phyloP scores from a whole-genome alignment of 1,140 invertebrate species.

The Meloidogyne chitwoodi region DNA sequence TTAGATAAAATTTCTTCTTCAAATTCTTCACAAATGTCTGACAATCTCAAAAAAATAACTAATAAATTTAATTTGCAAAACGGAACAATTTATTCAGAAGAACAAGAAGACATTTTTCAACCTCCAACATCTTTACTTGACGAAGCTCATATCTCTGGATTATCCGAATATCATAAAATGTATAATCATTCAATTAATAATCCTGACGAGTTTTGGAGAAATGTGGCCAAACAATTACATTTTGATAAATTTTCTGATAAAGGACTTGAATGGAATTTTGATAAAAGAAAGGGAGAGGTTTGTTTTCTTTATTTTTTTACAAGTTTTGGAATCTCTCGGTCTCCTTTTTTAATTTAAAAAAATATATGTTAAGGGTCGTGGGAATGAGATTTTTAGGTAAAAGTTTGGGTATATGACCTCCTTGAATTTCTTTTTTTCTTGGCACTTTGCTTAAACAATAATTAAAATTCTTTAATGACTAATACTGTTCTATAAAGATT shows the following conservation, averaged over 20 bases:
- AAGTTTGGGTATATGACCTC: too few species aligned
- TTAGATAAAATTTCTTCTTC: background rate
- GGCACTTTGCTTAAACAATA: too few species aligned
- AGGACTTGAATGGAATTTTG: slow-evolving; percentile 76
- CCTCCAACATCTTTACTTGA: background rate
- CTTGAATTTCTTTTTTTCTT: too few species aligned
- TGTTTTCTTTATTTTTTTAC: background rate
- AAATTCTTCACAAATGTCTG: background rate
- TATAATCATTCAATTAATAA: slow-evolving; percentile 40
- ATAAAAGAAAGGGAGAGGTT: slow-evolving; percentile 79
- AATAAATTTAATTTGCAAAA: background rate
- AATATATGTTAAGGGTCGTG: too few species aligned
- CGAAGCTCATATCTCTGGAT: background rate
- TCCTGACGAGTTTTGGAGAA: slow-evolving; percentile 41
- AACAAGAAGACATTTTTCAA: background rate
- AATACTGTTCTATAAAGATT: too few species aligned
- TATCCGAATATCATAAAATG: slow-evolving; percentile 23
- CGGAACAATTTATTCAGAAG: background rate
- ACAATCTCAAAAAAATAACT: background rate
- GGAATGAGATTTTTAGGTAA: too few species aligned
- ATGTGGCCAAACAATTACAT: slow-evolving; percentile 32
- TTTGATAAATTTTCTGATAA: slow-evolving; percentile 35
- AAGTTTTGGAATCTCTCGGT: too few species aligned
- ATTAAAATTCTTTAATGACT: too few species aligned
- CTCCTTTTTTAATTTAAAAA: too few species aligned